A percentile compares a stretch with the other conserved stretches of the same genome.
Conservation (phyloP, 2,113 vertebrate species). For the Scomber japonicus region DNA sequence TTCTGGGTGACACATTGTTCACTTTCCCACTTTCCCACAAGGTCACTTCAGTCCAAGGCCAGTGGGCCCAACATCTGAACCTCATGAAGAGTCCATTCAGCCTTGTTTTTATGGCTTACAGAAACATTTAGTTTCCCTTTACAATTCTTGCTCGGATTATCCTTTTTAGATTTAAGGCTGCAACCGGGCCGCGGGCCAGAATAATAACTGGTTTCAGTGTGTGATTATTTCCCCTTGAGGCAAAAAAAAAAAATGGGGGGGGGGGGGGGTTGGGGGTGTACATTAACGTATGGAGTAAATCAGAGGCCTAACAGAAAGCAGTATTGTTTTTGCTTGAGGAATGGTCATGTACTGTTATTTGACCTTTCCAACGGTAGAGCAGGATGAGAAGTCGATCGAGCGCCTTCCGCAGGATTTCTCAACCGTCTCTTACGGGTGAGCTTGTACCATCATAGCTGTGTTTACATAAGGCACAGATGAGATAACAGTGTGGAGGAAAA, state of each 20-base stretch:
- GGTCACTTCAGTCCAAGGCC: conserved; percentile 65
- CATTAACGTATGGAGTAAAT: conserved; percentile 52
- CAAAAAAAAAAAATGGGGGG: conserved; percentile 17
- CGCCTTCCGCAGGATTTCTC: conserved; percentile 11
- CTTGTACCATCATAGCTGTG: neutral
- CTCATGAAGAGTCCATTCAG: conserved; percentile 63
- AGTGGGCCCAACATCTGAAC: conserved; percentile 68
- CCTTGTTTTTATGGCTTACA: conserved; percentile 55
- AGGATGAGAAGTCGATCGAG: conserved; percentile 25
- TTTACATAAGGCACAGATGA: conserved; percentile 21
- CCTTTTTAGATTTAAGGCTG: conserved; percentile 62
- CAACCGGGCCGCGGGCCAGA: conserved; percentile 64
- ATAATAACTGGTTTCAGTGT: conserved; percentile 61
- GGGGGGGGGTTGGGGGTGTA: conserved; percentile 19
- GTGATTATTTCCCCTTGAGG: conserved; percentile 61
- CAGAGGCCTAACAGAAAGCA: conserved; percentile 52
- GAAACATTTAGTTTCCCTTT: conserved; percentile 69
- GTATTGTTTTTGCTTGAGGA: conserved; percentile 35
- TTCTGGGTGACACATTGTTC: conserved; percentile 51
- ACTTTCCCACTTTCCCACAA: conserved; percentile 63
- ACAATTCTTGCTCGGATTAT: conserved; percentile 64
- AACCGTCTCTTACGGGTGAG: conserved; percentile 3
- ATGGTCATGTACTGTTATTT: conserved; percentile 21
- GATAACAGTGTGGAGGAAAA: conserved; percentile 17
- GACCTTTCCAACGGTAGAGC: conserved; percentile 21